Evolutionary conservation across 2,797 vertebrate genomes (phyloP).

Genomic region (Dendrocincla fuliginosa): DNA sequence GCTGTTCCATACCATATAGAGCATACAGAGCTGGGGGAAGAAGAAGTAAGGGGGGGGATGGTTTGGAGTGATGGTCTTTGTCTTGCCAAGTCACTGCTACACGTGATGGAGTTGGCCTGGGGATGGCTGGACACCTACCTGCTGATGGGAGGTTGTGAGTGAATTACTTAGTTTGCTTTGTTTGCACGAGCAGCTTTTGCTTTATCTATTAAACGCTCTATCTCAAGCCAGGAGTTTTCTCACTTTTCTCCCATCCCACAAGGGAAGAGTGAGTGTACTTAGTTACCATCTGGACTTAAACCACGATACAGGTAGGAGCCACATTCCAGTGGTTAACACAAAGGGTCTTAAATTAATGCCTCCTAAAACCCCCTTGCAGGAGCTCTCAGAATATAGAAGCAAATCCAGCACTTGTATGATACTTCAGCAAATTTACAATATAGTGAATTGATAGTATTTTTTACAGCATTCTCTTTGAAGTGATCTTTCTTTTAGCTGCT

Average conservation of each 20-base stretch:
- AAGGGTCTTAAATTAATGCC: neutral
- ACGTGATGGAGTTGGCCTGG: neutral
- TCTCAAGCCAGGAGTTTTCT: neutral
- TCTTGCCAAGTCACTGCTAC: neutral
- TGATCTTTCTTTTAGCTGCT: neutral
- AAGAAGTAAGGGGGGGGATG: neutral
- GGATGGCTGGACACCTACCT: neutral
- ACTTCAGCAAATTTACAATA: neutral
- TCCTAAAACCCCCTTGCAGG: neutral
- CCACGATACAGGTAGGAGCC: neutral
- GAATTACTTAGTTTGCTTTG: neutral
- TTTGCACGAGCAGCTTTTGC: neutral
- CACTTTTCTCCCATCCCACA: neutral
- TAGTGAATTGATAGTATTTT: neutral
- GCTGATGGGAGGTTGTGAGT: neutral
- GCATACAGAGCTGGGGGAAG: neutral
- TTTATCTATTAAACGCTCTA: neutral
- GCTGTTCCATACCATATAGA: neutral
- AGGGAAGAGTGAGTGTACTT: neutral
- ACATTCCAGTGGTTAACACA: neutral
- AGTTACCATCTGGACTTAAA: neutral
- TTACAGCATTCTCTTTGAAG: neutral
- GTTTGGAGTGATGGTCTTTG: neutral
- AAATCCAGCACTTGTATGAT: neutral
- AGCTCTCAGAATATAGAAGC: neutral